A percentile compares a stretch with the other conserved stretches of the same genome.
These are phyloP conservation scores for Chelmon rostratus DNA, from an alignment of 2,797 vertebrate species.

Conservation along the genomic window DNA sequence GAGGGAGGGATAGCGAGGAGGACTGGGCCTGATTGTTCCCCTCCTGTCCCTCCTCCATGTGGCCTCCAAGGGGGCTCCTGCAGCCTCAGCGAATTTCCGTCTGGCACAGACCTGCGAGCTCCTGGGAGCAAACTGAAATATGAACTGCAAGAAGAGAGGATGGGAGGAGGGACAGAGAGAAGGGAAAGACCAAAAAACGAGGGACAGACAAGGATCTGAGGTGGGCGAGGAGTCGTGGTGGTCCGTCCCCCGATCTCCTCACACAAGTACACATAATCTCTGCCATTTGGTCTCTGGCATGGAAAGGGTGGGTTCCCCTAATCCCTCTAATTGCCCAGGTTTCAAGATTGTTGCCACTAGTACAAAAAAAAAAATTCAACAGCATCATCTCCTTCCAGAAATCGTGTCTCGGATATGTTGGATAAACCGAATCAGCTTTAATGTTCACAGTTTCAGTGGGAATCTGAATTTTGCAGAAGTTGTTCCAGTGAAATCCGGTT, in stretches of 20 bases:
- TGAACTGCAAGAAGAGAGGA: slow-evolving; percentile 88
- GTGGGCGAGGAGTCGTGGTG: slow-evolving; percentile 72
- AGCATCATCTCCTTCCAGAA: slow-evolving; percentile 2
- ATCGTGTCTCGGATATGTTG: not conserved
- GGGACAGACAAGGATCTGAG: slow-evolving; percentile 76
- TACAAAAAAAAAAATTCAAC: not conserved
- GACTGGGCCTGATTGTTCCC: slow-evolving; percentile 93
- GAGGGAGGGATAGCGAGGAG: slow-evolving; percentile 78
- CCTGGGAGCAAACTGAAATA: slow-evolving; percentile 97
- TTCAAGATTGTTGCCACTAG: slow-evolving; percentile 20
- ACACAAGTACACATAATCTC: slow-evolving; percentile 30
- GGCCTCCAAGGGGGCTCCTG: slow-evolving; percentile 93
- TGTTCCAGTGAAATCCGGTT: not conserved
- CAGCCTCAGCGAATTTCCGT: slow-evolving; percentile 93
- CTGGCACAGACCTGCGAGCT: slow-evolving; percentile 95
- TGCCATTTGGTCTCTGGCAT: slow-evolving; percentile 13
- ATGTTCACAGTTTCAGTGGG: not conserved
- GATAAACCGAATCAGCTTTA: not conserved
- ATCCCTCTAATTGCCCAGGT: too few species aligned
- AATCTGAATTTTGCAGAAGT: not conserved
- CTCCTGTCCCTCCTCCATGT: slow-evolving; percentile 93
- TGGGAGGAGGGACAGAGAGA: slow-evolving; percentile 73
- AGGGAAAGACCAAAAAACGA: slow-evolving; percentile 26
- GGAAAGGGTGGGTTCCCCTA: slow-evolving; percentile 21
- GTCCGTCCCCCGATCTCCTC: slow-evolving; percentile 52